Base-by-base conservation (phyloP, 1,140 invertebrate genomes). In the Aphis gossypii region DNA sequence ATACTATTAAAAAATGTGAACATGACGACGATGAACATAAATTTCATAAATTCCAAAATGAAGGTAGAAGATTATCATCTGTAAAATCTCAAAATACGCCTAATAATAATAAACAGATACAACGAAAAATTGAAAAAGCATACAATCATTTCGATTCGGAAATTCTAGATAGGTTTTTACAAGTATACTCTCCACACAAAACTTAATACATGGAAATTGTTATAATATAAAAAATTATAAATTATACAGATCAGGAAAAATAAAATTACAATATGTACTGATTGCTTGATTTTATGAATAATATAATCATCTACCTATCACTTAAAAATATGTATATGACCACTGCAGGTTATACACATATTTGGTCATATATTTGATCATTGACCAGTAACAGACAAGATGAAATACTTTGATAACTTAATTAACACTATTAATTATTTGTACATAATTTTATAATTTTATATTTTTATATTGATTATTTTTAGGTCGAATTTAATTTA, bases 151-250 rank as follows among this genome's bases (percentile, higher is more conserved):
- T 83, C 25, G 91, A 92, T 84, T 41, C 44, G 9, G 46, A 30
- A 41, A 92, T 92, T 54, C 11, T 83, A 54, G 82, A 92, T 54
- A 92, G 38, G 7, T 83, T 83, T 54, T 23, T 92, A 30, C 44
- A 84, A 83, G 91, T 83, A 4, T 83, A 82, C 14, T 38, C 48
- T 35, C 91, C n/a, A 54, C 44, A 30, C 35, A 30, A 18, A 20
- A 35, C 84, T 18, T 51, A 38, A 90, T 56, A 56, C 23, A 35
- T 38, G 38, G 4, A 87, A 25, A 41, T 44, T 44, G 21, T 84
- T 68, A 68, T 11, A 46, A 68, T 30, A 6, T 14, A 51, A 18
- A 51, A 51, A 9, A 41, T 25, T 41, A 84, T 84, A 14, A 44
- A 41, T 14, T 84, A 25, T 84, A 84, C 60, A n/a, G 14, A 8